Base-by-base conservation (phyloP, 2,113 vertebrate species). In the Oriolus oriolus region DNA sequence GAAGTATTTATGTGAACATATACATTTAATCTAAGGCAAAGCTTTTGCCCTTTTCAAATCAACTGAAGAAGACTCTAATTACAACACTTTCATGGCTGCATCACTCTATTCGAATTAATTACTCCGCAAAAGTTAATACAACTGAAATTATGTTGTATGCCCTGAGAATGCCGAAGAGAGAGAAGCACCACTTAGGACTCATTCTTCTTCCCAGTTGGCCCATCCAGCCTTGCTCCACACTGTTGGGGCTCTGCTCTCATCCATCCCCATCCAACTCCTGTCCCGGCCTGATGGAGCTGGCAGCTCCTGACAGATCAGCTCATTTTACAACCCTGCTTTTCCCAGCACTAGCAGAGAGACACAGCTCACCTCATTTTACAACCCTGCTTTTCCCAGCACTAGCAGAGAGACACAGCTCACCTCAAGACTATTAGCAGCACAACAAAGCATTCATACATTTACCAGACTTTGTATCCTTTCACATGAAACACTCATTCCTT, bases 41-140 rank as follows among this genome's bases (percentile, higher is more conserved):
- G 35, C 70, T 92, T 90, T 89, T 87, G 75, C 88, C 61, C 41
- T 96, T 93, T 53, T 92, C 92, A 85, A 39, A 94, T 69, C 64
- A 95, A 76, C 84, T 90, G 56, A 95, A 91, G 86, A 97, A 45
- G 27, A 90, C 57, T 89, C 89, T 68, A 79, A 91, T 89, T 84
- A 91, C 77, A 92, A 84, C 52, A 88, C 73, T 61, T 66, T 63
- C 47, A 33, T 47, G 39, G 65, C 66, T 50, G 37, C 87, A 91
- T 84, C 74, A 24, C 82, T 91, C 81, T 35, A 56, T 41, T 66
- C 68, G 75, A 88, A 93, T 70, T 50, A 94, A 78, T 93, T 86
- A 95, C 76, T 87, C 85, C 45, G 84, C 50, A 90, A 61, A 78
- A 93, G 87, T 76, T 90, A 95, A 92, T 52, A 87, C 73, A 93